Base-by-base conservation (phyloP, 2,113 vertebrate genomes). In the Clarias batrachus region DNA sequence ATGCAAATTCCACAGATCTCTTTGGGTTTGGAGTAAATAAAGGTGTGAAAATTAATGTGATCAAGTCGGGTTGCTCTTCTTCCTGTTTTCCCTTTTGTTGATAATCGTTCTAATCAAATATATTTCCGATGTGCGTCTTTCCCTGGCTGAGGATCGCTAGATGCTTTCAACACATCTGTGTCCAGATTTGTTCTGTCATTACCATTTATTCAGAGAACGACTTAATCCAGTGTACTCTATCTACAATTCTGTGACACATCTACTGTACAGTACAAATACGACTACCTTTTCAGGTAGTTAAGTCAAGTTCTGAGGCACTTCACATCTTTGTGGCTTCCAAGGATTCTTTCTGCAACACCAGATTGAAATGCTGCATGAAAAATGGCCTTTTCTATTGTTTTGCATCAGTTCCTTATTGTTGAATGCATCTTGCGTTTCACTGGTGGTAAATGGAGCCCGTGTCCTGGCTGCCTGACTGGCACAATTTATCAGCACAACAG, bases 1-100 rank as follows among this genome's bases (percentile, higher is more conserved):
- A 94, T 95, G 94, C 92, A 94, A 94, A 95, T 95, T 94, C 87
- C 82, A 89, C 90, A 87, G 90, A 92, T 95, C 93, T 95, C 94
- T 91, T 93, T 88, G 93, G 94, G 90, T 91, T 91, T 91, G 92
- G 92, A 89, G 94, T 96, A 95, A 96, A 96, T 96, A 95, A 95
- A 95, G 93, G 93, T 95, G 94, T 93, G 93, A 92, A 92, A 94
- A 88, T 91, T 85, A 79, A 86, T 91, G 92, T 94, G 93, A 94
- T 94, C 90, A 93, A 93, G 92, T 92, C 89, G 91, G 94, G 94
- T 94, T 92, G 92, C 92, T 88, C 90, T 90, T 92, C 92, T 90
- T 91, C 90, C 92, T 93, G 92, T 93, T 94, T 92, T 92, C 89
- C 93, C 91, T 90, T 92, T 94, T 94, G 93, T 93, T 93, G 91